Conservation (phyloP, 2,113 vertebrate species). For the Gallinago undulata region DNA sequence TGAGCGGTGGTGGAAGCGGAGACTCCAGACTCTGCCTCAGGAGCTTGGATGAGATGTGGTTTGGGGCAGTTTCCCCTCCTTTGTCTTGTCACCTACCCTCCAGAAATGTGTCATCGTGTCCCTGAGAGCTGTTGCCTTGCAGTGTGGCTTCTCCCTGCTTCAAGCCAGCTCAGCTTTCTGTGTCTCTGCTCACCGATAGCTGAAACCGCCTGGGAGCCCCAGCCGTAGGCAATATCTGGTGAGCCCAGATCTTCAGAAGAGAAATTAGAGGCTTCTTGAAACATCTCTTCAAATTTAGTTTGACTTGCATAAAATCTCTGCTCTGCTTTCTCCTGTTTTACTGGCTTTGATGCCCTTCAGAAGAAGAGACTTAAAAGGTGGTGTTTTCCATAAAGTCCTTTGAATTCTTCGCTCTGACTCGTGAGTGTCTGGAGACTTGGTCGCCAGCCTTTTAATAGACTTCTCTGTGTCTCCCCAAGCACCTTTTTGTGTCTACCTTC, state of each 20-base stretch:
- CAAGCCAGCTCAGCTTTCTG: background rate
- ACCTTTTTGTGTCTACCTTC: background rate
- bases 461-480: background rate
- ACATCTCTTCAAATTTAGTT: background rate
- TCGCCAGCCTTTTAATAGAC: background rate
- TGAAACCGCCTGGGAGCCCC: background rate
- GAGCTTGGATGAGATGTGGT: background rate
- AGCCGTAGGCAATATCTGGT: background rate
- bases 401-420: background rate
- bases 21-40: background rate
- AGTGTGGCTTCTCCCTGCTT: background rate
- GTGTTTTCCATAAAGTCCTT: background rate
- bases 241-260: background rate
- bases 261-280: background rate
- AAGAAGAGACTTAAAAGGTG: background rate
- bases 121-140: background rate
- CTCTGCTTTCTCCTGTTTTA: background rate
- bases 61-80: background rate
- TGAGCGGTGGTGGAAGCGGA: rapidly evolving
- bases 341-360: background rate
- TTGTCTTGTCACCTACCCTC: too few species aligned
- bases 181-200: background rate
- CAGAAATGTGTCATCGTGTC: rapidly evolving
- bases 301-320: background rate
- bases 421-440: too few species aligned